These are phyloP conservation scores for Brachionus asplanchnoidis DNA, from an alignment of 1,140 invertebrate genomes.

Conservation along the genomic window DNA sequence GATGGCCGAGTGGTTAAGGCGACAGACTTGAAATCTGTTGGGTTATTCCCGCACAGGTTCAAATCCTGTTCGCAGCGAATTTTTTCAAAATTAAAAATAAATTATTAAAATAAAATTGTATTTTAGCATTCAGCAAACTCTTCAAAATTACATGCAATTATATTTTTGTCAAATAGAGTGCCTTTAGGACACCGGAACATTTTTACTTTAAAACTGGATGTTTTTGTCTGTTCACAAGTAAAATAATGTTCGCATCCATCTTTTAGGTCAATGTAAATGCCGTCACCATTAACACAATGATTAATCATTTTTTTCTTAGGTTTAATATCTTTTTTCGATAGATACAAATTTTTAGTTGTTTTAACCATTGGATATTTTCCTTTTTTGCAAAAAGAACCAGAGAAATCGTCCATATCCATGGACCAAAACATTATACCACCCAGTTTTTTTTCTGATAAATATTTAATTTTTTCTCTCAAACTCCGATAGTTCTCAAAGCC, in stretches of 20 bases:
- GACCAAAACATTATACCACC: constrained; percentile 50
- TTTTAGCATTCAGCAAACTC: neutral
- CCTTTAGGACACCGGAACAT: neutral
- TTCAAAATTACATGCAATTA: constrained; percentile 17
- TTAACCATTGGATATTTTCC: neutral
- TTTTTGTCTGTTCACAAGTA: neutral
- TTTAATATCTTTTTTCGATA: neutral
- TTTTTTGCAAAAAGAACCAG: neutral
- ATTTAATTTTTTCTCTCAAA: constrained; percentile 59
- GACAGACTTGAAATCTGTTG: neutral
- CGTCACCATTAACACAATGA: constrained; percentile 8
- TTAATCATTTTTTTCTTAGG: neutral
- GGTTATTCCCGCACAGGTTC: neutral
- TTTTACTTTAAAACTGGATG: neutral
- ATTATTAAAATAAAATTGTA: neutral
- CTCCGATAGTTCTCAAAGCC: constrained; percentile 73
- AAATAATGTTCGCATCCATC: neutral
- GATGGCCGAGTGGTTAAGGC: neutral
- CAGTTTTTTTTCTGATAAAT: constrained; percentile 69
- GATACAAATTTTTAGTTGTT: constrained; percentile 3
- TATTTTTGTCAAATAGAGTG: constrained; percentile 18
- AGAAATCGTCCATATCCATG: constrained; percentile 42
- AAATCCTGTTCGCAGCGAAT: constrained; percentile 12
- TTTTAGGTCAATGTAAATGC: neutral
- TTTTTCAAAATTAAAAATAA: neutral